Base-by-base conservation (phyloP, 64 coral and sea anemone species). In the Anthopleura sola region DNA sequence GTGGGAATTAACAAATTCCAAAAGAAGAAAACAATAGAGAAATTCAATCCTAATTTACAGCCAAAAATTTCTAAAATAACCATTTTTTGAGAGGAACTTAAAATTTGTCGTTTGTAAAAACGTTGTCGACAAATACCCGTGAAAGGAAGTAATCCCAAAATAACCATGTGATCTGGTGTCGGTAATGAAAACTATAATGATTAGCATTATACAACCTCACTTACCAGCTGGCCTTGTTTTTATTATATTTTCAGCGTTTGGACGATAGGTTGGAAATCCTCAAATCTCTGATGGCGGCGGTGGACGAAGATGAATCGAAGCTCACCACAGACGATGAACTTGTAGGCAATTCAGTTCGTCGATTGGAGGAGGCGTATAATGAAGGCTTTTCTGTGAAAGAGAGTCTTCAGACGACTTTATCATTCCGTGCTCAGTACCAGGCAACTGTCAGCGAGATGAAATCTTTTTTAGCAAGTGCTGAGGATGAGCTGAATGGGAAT, bases 331-430 rank as follows among this genome's bases (percentile, higher is more conserved):
- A 18, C 76, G 20, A 16, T 81, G 53, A 57, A 84, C 62, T 39
- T 23, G 55, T 23, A 17, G 60, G 37, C 66, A 46, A 38, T 40
- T 74, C 51, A 26, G 21, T n/a, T 46, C 68, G 66, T 71, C 66
- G 10, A 24, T 60, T 1, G 38, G 49, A 39, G 56, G 84, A 36
- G 51, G 85, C 2, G 55, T 57, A 23, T 16, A 76, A 56, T 75
- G 85, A 87, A 51, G 90, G 76, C 8, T 28, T 48, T n/a, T 31
- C 78, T 32, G 60, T 23, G 40, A 87, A 48, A 55, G 85, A 39
- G 21, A 83, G 38, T 31, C 64, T 96, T n/a, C 87, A 92, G 15
- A 78, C 92, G 86, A 96, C 87, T 32, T 78, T 92, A 19, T 92
- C 87, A 21, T 96, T 86, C 56, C 94, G 86, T 77, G 69, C 76